Conservation (phyloP, 64 coral and sea anemone species). For the Cladopsammia gracilis region DNA sequence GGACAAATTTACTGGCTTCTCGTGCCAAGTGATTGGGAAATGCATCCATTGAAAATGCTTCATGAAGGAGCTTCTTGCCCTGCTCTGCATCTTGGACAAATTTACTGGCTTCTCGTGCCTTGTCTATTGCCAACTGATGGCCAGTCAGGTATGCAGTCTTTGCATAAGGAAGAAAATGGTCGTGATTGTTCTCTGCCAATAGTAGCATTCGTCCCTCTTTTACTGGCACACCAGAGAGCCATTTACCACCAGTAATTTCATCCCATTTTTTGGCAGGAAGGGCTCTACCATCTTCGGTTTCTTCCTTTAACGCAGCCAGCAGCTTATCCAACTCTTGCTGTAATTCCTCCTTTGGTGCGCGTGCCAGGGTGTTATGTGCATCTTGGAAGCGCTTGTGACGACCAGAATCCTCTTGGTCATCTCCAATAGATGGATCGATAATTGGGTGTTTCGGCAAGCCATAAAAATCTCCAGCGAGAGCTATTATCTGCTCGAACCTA, state of each 20-base stretch:
- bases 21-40: conserved; percentile 37
- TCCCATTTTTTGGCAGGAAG: background rate
- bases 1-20: background rate
- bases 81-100: background rate
- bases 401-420: background rate
- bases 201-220: conserved; percentile 16
- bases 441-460: conserved; percentile 30
- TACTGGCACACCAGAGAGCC: conserved; percentile 2
- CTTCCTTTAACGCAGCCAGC: background rate
- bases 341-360: background rate
- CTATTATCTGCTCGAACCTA: conserved; percentile 25
- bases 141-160: conserved; percentile 30
- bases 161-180: conserved; percentile 64
- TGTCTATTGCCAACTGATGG: conserved; percentile 17
- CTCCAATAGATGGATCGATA: background rate
- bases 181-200: conserved; percentile 33
- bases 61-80: background rate
- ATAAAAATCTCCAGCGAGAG: conserved; percentile 38
- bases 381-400: background rate
- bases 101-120: conserved; percentile 3
- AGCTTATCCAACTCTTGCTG: background rate
- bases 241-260: conserved; percentile 46
- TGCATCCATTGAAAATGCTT: conserved; percentile 31
- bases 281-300: background rate
- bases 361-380: conserved; percentile 15